phyloP scores from a whole-genome alignment of 1,140 invertebrate genomes.

The Periplaneta americana region DNA sequence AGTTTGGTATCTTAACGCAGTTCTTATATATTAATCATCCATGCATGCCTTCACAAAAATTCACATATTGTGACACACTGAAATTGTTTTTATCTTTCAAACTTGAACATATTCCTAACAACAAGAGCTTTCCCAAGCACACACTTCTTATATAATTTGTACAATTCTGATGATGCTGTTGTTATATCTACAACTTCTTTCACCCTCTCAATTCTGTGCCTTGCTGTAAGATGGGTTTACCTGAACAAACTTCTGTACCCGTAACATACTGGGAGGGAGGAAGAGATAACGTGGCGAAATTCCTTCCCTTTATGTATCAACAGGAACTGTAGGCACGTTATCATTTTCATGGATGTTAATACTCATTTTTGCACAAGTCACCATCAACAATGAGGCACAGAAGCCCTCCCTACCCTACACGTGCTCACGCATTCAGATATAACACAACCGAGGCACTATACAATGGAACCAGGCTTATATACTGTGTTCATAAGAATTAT shows the following conservation, averaged over 20 bases:
- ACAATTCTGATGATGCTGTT: not conserved
- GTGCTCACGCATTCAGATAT: not conserved
- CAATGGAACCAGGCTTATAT: not conserved
- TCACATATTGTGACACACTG: not conserved
- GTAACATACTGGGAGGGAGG: too few relatives aligned
- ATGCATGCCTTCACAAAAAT: not conserved
- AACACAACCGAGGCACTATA: not conserved
- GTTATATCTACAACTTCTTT: not conserved
- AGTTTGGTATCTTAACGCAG: not conserved
- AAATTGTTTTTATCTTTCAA: not conserved
- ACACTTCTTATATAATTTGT: not conserved
- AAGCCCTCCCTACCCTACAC: not conserved
- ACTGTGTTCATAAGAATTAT: not conserved
- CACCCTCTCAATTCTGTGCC: not conserved
- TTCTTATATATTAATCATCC: not conserved
- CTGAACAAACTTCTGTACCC: too few relatives aligned
- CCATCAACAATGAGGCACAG: not conserved
- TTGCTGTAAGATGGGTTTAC: not conserved
- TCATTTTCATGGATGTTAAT: too few relatives aligned
- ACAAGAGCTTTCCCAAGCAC: not conserved
- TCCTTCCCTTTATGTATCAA: too few relatives aligned
- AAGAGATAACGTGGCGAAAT: too few relatives aligned
- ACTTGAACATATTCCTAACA: not conserved
- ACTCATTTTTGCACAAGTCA: too few relatives aligned
- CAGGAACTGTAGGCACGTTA: too few relatives aligned